These are phyloP conservation scores for Typhlichthys subterraneus DNA, from an alignment of 2,797 vertebrate species.

Conservation along the genomic window DNA sequence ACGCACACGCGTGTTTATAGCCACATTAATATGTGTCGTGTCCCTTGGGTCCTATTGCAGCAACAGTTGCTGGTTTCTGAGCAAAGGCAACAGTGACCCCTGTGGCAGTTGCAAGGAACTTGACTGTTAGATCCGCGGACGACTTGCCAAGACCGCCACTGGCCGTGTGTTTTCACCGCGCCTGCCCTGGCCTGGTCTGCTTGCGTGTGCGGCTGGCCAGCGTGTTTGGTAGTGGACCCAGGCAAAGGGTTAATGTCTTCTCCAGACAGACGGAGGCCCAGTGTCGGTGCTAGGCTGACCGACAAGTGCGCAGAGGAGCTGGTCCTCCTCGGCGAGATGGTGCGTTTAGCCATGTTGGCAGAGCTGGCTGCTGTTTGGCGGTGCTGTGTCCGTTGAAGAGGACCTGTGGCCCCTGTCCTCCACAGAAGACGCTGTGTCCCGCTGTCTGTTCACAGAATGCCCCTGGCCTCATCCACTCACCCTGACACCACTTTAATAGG, in stretches of 20 bases:
- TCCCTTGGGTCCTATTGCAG: slow-evolving; percentile 10
- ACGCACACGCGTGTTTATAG: background rate
- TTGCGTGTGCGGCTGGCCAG: background rate
- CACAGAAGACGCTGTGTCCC: no score
- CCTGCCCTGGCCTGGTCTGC: slow-evolving; percentile 30
- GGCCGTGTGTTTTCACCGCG: slow-evolving; percentile 22
- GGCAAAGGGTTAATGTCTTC: no score
- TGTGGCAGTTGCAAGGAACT: slow-evolving; percentile 38
- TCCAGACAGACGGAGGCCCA: no score
- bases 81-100: slow-evolving; percentile 46
- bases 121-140: slow-evolving; percentile 31
- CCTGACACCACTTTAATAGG: no score
- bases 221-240: no score
- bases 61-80: slow-evolving; percentile 34
- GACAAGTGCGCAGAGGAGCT: no score
- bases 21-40: background rate
- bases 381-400: slow-evolving; percentile 8
- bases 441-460: no score
- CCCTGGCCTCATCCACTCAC: no score
- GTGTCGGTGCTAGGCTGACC: no score
- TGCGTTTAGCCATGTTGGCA: slow-evolving; percentile 23
- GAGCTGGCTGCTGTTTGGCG: slow-evolving; percentile 7
- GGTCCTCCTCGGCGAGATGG: slow-evolving; percentile 7
- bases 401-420: background rate
- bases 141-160: slow-evolving; percentile 30